Evolutionary conservation across 2,113 vertebrate species (phyloP), one percentile per base, ranked within the genome.

Genomic region (Podiceps cristatus): DNA sequence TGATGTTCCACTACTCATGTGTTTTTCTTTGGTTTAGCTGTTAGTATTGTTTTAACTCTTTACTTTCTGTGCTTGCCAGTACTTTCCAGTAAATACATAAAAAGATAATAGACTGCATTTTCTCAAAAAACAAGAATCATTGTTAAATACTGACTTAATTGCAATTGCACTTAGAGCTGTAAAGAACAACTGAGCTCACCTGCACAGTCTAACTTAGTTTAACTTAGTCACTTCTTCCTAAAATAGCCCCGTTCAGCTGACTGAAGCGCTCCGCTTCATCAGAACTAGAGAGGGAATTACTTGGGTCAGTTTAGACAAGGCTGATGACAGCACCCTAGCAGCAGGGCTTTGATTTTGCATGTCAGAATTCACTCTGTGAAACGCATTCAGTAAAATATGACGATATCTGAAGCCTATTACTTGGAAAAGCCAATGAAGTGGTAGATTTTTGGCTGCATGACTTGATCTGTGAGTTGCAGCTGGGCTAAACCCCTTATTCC

Each of bases 11-110:
- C 60, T 83, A 40, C 33, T 67, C 23, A 24, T 63, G 7, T 74
- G 23, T 84, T 84, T 92, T 94, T 53, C 78, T 96, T 96, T 94
- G 86, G 73, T 98, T 77, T 94, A 79, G 86, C 86, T 95, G 60
- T 94, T 96, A 87, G 72, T 66, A 62, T 82, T 25, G 28, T 95
- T 96, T 94, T 96, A 97, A 96, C 84, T 79, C 94, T 95, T 96
- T 23, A 10, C 15, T 93, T 82, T 44, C 85, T 87, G 62, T 31
- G 42, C 63, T 86, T 93, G 45, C 44, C 47, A 64, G 40, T 58
- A 67, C 44, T 83, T 74, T 79, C n/a, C 60, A 69, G 44, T 53
- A 62, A 89, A 58, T 33, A 62, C 2, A 7, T 50, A 59, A 47
- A 74, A 45, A 37, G 5, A 73, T 10, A 86, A 40, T 20, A 64